Conservation (phyloP, 2,113 vertebrate species). For the Otis tarda region DNA sequence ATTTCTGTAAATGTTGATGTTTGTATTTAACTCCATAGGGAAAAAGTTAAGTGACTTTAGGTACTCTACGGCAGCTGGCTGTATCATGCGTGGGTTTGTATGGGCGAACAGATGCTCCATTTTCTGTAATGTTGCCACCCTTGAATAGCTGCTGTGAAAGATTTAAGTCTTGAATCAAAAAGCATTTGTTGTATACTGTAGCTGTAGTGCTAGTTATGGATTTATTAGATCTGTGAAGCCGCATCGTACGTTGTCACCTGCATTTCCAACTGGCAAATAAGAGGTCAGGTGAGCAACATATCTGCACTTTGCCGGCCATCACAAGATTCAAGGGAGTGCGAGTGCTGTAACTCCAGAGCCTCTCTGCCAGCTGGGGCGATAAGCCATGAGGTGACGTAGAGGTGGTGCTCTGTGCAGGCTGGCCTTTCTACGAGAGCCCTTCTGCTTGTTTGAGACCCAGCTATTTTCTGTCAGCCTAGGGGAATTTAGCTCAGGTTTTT, state of each 20-base stretch:
- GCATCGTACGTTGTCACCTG: neutral
- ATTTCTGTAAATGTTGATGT: neutral
- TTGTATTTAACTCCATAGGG: neutral
- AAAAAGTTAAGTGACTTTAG: neutral
- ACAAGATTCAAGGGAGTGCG: neutral
- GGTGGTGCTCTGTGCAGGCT: neutral
- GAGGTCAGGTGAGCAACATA: neutral
- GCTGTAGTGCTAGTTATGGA: neutral
- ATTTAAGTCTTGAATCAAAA: neutral
- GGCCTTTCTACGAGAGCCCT: neutral
- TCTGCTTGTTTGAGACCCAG: neutral
- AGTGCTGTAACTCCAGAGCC: neutral
- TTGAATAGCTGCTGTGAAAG: neutral
- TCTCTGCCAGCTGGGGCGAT: neutral
- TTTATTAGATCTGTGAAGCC: neutral
- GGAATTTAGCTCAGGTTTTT: neutral
- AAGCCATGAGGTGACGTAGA: neutral
- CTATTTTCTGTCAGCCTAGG: neutral
- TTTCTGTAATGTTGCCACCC: neutral
- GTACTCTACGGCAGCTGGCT: neutral
- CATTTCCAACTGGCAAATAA: neutral
- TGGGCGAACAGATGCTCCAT: neutral
- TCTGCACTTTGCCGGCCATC: neutral
- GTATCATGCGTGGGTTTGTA: too few relatives aligned
- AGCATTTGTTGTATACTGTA: neutral